A percentile compares a stretch with the other conserved stretches of the same genome.
These are phyloP conservation scores for Porites lobata DNA, from an alignment of 92 coral and sea anemone genomes.

Conservation along the genomic window DNA sequence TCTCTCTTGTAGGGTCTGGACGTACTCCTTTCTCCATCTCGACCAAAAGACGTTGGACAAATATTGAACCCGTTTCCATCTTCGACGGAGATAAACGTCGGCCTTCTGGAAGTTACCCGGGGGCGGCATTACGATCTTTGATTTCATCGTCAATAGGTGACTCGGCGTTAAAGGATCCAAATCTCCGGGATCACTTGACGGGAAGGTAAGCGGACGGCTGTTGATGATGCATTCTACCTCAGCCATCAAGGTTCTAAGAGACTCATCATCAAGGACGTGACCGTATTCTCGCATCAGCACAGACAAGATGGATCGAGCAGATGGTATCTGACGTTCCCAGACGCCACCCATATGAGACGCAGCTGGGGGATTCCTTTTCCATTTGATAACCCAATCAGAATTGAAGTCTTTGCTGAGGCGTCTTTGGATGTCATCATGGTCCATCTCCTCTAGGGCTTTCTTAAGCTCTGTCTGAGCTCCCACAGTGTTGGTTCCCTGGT, in stretches of 20 bases:
- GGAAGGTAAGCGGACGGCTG: constrained; percentile 33
- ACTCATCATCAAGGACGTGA: constrained; percentile 44
- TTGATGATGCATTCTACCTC: constrained; percentile 52
- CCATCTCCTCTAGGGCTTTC: no score
- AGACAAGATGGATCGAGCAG: constrained; percentile 48
- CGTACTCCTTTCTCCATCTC: constrained; percentile 4
- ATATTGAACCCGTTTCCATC: background rate
- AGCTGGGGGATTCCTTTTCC: constrained; percentile 53
- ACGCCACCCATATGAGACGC: constrained; percentile 3
- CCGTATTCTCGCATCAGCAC: constrained; percentile 42
- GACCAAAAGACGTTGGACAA: background rate
- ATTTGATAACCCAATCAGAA: constrained; percentile 28
- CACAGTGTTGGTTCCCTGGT: no score
- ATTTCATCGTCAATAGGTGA: background rate
- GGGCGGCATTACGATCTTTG: background rate
- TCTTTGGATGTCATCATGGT: no score
- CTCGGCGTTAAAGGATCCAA: no score
- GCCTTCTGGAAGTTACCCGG: constrained; percentile 5
- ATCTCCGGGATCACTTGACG: no score
- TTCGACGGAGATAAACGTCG: background rate
- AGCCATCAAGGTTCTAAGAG: constrained; percentile 49
- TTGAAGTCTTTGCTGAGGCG: no score
- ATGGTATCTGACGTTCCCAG: constrained; percentile 37
- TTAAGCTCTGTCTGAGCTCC: no score
- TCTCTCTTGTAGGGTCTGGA: background rate